Conservation (phyloP, 2,113 vertebrate species). For the Vombatus ursinus region DNA sequence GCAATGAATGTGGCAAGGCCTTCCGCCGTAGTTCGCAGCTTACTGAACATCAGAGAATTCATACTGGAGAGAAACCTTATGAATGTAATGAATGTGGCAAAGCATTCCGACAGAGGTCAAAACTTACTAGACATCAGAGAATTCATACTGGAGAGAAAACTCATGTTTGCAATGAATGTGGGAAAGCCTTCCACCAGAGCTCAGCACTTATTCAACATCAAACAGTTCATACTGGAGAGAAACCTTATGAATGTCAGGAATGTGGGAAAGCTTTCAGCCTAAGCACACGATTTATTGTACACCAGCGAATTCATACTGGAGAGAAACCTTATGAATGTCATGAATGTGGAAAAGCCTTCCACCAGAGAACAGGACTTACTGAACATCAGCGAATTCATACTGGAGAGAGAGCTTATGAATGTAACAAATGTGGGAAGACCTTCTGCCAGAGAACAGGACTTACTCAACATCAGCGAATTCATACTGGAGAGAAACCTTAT, state of each 20-base stretch:
- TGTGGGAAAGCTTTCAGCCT: constrained; percentile 66
- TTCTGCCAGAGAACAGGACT: constrained; percentile 78
- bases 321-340: constrained; percentile 72
- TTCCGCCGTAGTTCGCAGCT: constrained; percentile 8
- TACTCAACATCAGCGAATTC: constrained; percentile 72
- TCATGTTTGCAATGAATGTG: constrained; percentile 54
- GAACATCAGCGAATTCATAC: constrained; percentile 58
- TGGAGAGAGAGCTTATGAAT: constrained; percentile 73
- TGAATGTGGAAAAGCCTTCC: constrained; percentile 73
- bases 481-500: constrained; percentile 77
- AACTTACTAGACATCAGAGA: constrained; percentile 55
- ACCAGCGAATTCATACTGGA: constrained; percentile 71
- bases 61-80: constrained; percentile 59
- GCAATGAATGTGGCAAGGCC: constrained; percentile 15
- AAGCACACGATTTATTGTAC: constrained; percentile 67
- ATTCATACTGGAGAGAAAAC: constrained; percentile 57
- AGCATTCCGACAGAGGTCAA: constrained; percentile 56
- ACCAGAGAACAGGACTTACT: constrained; percentile 74
- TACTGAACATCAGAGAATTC: constrained; percentile 55
- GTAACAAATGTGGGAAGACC: constrained; percentile 73
- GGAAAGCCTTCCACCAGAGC: constrained; percentile 67
- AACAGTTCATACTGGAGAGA: constrained; percentile 77
- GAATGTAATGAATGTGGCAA: constrained; percentile 59
- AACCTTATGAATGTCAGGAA: constrained; percentile 63
- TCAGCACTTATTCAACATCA: constrained; percentile 77